phyloP scores from a whole-genome alignment of 2,888 invertebrate species.

The Coenonympha glycerion region DNA sequence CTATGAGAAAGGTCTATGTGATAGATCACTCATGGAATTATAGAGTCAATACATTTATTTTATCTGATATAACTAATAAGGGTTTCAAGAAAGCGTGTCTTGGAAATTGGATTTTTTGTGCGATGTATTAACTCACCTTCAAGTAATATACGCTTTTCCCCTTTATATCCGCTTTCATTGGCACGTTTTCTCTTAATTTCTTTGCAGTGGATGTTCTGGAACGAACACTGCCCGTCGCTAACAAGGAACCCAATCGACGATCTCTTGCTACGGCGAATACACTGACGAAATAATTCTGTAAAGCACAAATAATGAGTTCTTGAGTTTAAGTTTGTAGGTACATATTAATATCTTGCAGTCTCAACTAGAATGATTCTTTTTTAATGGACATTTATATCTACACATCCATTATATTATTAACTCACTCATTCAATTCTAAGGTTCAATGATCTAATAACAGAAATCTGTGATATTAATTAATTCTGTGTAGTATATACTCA shows the following conservation, averaged over 20 bases:
- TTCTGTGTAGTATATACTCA: too few relatives aligned
- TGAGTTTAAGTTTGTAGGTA: too few relatives aligned
- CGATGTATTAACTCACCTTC: slow-evolving; percentile 42
- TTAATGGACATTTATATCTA: too few relatives aligned
- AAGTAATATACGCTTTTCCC: slow-evolving; percentile 59
- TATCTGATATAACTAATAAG: not conserved
- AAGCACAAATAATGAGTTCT: too few relatives aligned
- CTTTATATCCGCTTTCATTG: slow-evolving; percentile 49
- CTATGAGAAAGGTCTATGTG: not conserved
- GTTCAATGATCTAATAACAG: too few relatives aligned
- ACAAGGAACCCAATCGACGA: slow-evolving; percentile 51
- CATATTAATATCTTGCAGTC: too few relatives aligned
- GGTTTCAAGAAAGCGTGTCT: not conserved
- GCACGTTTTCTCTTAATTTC: slow-evolving; percentile 54
- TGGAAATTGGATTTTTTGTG: not conserved
- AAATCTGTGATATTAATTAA: not conserved
- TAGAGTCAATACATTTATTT: too few relatives aligned
- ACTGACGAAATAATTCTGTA: slow-evolving; percentile 62
- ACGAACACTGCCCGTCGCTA: slow-evolving; percentile 53
- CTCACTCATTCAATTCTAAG: too few relatives aligned
- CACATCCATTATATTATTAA: too few relatives aligned
- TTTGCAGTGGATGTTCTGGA: slow-evolving; percentile 59
- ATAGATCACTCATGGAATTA: not conserved
- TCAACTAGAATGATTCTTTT: too few relatives aligned
- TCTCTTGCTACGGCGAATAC: slow-evolving; percentile 59